These are phyloP conservation scores for Trichonephila clavata DNA, from an alignment of 1,140 invertebrate species.

Conservation along the genomic window DNA sequence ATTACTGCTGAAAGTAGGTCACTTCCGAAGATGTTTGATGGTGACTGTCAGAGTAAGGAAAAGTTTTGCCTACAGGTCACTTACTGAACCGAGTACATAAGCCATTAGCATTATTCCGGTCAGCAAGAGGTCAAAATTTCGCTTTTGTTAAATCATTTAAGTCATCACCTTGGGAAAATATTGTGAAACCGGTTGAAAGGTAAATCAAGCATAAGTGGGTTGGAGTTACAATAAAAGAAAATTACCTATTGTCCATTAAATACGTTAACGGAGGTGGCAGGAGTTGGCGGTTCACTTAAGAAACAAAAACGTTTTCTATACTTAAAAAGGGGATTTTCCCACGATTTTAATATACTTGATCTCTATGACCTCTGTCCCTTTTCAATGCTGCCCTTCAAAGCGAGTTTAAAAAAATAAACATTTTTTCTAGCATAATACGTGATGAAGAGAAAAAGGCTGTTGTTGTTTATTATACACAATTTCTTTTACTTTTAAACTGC, in stretches of 20 bases:
- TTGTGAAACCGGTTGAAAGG: neutral
- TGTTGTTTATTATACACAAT: neutral
- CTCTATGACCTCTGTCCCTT: neutral
- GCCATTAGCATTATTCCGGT: constrained; percentile 17
- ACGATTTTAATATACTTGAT: constrained; percentile 50
- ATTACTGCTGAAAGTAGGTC: constrained; percentile 35
- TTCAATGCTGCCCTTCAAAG: constrained; percentile 20
- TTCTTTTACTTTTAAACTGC: neutral
- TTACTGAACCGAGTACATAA: neutral
- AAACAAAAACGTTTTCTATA: neutral
- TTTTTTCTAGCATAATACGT: neutral
- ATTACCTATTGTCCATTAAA: neutral
- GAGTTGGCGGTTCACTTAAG: neutral
- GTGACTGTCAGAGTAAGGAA: constrained; percentile 39
- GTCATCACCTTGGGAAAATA: constrained; percentile 52
- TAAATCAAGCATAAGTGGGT: constrained; percentile 22
- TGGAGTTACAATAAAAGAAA: constrained; percentile 14
- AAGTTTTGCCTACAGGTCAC: neutral
- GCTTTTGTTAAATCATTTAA: constrained; percentile 62
- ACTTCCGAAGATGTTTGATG: constrained; percentile 19
- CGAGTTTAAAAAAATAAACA: neutral
- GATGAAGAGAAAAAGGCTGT: neutral
- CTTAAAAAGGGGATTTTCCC: constrained; percentile 1
- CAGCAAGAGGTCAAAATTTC: constrained; percentile 4
- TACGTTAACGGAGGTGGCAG: neutral